Evolutionary conservation across 1,140 invertebrate genomes (phyloP), one percentile per base, ranked within the genome.

Genomic region (Atopsyche davidsoni): DNA sequence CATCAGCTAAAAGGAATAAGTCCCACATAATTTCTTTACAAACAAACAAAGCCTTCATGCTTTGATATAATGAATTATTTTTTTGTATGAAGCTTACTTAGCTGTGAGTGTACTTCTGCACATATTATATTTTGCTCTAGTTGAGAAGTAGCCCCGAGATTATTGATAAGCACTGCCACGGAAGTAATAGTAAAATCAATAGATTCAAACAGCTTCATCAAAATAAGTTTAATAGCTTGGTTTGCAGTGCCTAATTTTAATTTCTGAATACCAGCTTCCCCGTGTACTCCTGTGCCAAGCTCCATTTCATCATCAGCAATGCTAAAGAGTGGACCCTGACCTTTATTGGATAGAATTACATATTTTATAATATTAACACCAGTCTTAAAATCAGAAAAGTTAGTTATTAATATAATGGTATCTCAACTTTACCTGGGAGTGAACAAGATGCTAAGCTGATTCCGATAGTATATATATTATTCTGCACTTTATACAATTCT

Each of bases 211-310:
- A 80, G 73, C 61, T 68, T 67, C 28, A 72, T 67, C 0, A 81
- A 57, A 49, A 80, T 72, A 11, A 75, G 49, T 4, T 55, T 22
- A 1, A 79, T 73, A 9, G 71, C 64, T 58, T 76, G 66, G 40
- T 69, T 69, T 1, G 71, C 75, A 2, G 65, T 70, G 25, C 65
- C 67, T 57, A 87, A 73, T 63, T 83, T 80, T 17, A 80, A 70
- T 61, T 81, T 79, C 51, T 78, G 75, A 10, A 87, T 81, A 16
- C 90, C 90, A n/a, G 86, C 83, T 70, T 94, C 90, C 1, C 89
- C 90, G 65, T 93, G 89, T 39, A 92, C 77, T 41, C 90, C 90
- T 17, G 89, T 75, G 1, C 90, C 90, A 6, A 92, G 68, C 70
- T 92, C 89, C 66, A 92, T 80, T 65, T 87, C 79, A 61, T 84